phyloP scores from a whole-genome alignment of 1,140 invertebrate genomes.

The Popillia japonica region DNA sequence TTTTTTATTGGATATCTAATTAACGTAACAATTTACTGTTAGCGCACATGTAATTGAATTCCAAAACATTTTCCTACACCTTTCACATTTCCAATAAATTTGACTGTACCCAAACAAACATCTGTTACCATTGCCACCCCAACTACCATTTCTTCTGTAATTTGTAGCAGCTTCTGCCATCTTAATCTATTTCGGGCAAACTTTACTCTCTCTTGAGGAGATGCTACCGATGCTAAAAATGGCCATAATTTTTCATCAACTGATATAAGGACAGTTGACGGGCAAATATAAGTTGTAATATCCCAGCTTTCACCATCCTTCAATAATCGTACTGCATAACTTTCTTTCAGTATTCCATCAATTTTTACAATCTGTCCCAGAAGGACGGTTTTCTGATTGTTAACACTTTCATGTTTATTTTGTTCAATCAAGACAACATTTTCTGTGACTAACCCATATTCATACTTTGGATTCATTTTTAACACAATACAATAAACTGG shows the following conservation, averaged over 20 bases:
- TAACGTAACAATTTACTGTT: neutral
- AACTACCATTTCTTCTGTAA: conserved; percentile 56
- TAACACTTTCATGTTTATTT: conserved; percentile 37
- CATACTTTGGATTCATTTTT: conserved; percentile 50
- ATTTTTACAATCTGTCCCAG: conserved; percentile 57
- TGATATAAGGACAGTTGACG: conserved; percentile 45
- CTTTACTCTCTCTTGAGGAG: conserved; percentile 62
- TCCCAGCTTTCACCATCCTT: conserved; percentile 55
- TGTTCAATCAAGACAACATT: conserved; percentile 51
- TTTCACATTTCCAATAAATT: conserved; percentile 64
- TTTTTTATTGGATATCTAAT: conserved; percentile 11
- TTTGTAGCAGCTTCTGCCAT: conserved; percentile 60
- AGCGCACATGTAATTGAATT: conserved; percentile 65
- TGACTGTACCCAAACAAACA: conserved; percentile 60
- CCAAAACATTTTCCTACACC: conserved; percentile 67
- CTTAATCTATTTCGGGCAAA: conserved; percentile 61
- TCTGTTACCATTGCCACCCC: conserved; percentile 55
- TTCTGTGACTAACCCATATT: conserved; percentile 52
- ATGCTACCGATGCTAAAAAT: conserved; percentile 62
- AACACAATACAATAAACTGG: neutral
- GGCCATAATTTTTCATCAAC: conserved; percentile 62
- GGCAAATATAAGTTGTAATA: conserved; percentile 48
- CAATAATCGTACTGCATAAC: conserved; percentile 51
- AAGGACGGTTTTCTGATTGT: conserved; percentile 48
- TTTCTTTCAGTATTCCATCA: conserved; percentile 46